Percentiles rank a stretch among this genome's conserved stretches.
These are phyloP conservation scores for Lycorma delicatula DNA, from an alignment of 1,140 invertebrate genomes.

Conservation along the genomic window DNA sequence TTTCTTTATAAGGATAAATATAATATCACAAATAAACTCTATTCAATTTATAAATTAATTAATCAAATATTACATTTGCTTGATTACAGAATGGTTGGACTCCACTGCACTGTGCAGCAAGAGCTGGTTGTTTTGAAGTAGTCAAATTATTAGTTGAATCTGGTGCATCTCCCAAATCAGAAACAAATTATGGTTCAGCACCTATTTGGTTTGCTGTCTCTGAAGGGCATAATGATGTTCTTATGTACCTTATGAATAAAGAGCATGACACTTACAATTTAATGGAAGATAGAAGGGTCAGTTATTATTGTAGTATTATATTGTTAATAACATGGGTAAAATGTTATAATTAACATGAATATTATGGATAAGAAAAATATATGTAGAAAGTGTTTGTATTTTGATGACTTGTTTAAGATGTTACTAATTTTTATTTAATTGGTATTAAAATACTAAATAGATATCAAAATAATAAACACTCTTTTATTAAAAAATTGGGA, in stretches of 20 bases:
- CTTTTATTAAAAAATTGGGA: too few species aligned
- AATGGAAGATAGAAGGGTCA: slow-evolving; percentile 90
- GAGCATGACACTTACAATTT: slow-evolving; percentile 94
- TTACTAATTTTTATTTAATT: too few species aligned
- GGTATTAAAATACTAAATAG: too few species aligned
- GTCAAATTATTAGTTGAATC: slow-evolving; percentile 92
- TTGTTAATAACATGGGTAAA: too few species aligned
- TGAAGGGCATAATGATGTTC: slow-evolving; percentile 90
- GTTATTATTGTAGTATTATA: slow-evolving; percentile 9
- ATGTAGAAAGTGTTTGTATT: too few species aligned
- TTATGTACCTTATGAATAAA: slow-evolving; percentile 93
- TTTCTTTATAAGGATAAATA: too few species aligned
- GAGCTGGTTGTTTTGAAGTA: slow-evolving; percentile 90
- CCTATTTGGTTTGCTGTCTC: slow-evolving; percentile 96
- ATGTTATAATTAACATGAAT: not conserved
- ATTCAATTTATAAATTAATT: not conserved
- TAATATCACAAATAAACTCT: too few species aligned
- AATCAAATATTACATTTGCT: not conserved
- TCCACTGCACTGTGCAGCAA: slow-evolving; percentile 88
- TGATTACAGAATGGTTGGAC: slow-evolving; percentile 81
- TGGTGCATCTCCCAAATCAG: slow-evolving; percentile 86
- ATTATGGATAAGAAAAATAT: not conserved
- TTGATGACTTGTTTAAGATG: too few species aligned
- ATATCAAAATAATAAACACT: too few species aligned
- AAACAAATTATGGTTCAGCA: slow-evolving; percentile 87